Conservation (phyloP, 1,140 invertebrate species). For the Drosophila nikananu region DNA sequence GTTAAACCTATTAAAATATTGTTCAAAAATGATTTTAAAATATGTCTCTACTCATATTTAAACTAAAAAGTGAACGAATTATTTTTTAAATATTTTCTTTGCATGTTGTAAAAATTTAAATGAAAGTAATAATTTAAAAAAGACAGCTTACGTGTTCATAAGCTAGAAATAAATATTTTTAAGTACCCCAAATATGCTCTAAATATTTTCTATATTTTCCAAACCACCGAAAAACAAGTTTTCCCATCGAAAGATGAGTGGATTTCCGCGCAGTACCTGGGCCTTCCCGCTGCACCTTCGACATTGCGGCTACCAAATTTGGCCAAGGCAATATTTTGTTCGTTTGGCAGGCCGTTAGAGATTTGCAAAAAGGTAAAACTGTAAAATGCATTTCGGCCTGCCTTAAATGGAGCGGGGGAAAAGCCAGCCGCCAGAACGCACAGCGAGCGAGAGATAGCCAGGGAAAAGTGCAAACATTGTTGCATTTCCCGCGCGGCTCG, state of each 20-base stretch:
- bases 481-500: slow-evolving; percentile 33
- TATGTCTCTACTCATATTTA: too few relatives aligned
- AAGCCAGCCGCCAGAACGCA: slow-evolving; percentile 67
- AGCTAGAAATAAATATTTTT: neutral
- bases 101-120: too few relatives aligned
- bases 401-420: slow-evolving; percentile 76
- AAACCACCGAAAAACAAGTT: too few relatives aligned
- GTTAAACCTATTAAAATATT: too few relatives aligned
- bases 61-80: too few relatives aligned
- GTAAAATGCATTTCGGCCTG: slow-evolving; percentile 76
- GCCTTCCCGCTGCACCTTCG: slow-evolving; percentile 15
- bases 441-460: slow-evolving; percentile 65
- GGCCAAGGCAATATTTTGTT: slow-evolving; percentile 75
- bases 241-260: neutral
- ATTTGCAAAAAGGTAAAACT: slow-evolving; percentile 68
- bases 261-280: slow-evolving; percentile 12
- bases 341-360: slow-evolving; percentile 69
- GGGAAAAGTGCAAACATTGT: slow-evolving; percentile 62
- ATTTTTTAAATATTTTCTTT: too few relatives aligned
- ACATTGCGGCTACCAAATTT: slow-evolving; percentile 67
- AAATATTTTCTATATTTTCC: neutral
- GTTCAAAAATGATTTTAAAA: neutral
- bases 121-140: too few relatives aligned
- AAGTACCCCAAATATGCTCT: too few relatives aligned
- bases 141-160: too few relatives aligned